These are phyloP conservation scores for Porphyrio hochstetteri DNA, from an alignment of 2,113 vertebrate genomes.

Conservation along the genomic window DNA sequence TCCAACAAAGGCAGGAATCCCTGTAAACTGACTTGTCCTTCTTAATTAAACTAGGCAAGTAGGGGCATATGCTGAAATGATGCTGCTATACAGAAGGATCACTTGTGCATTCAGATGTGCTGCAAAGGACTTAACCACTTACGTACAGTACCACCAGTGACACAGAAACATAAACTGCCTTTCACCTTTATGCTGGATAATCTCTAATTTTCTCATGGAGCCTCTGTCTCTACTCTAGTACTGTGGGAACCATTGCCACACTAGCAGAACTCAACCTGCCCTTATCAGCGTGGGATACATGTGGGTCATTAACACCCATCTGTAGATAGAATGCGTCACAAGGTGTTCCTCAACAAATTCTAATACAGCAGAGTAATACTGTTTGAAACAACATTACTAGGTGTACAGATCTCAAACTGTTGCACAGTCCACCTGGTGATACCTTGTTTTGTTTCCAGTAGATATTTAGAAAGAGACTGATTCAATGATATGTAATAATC, in stretches of 20 bases:
- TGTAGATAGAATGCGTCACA: neutral
- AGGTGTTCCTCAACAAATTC: neutral
- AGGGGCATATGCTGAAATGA: neutral
- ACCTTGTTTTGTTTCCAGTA: neutral
- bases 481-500: no score
- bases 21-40: neutral
- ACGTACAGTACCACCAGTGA: neutral
- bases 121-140: neutral
- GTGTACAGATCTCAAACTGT: rapidly evolving
- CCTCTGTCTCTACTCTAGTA: neutral
- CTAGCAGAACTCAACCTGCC: neutral
- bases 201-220: neutral
- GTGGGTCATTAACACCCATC: neutral
- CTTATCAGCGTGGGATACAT: rapidly evolving
- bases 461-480: neutral
- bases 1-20: neutral
- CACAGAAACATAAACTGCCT: neutral
- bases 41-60: neutral
- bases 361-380: neutral
- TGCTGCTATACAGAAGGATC: neutral
- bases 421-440: neutral
- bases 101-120: rapidly evolving
- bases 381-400: neutral
- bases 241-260: neutral
- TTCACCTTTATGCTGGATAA: neutral